Base-by-base conservation (phyloP, 2,113 vertebrate genomes). In the Saguinus imperator region DNA sequence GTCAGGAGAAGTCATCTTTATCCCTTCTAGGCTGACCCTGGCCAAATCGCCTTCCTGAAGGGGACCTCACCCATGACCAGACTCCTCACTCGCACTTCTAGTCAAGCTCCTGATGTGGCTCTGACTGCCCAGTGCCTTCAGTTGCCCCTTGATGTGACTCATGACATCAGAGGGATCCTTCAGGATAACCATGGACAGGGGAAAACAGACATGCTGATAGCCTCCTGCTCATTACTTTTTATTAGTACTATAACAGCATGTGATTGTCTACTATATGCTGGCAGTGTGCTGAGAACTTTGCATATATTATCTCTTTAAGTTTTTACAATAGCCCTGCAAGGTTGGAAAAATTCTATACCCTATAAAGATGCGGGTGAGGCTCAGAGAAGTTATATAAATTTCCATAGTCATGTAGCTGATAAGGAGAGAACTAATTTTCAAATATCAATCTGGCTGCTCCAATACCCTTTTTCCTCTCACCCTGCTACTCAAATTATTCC, bases 191-290 rank as follows among this genome's bases (percentile, higher is more conserved):
- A 1, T 35, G 32, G 45, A 48, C 40, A 48, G 45, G 75, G 55
- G 40, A 66, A 79, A 64, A 35, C 43, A 27, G 80, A 25, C 84
- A 81, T 66, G 23, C 8, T 17, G 88, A 84, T 92, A 83, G 80
- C 89, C 83, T 57, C 73, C 40, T 84, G 75, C 90, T 87, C 25
- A 10, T 91, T 68, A 23, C 68, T 57, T 87, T 97, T 87, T 88
- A 93, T 86, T 91, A 82, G 37, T 73, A 40, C 66, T 52, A 11
- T 72, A 91, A 70, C 45, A 77, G 85, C 82, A 17, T 91, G 25
- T 85, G 73, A 68, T 94, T 64, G 37, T 81, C 93, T 79, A 37
- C 89, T 50, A 1, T 17, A 75, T 87, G 75, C 79, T 73, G 27
- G 86, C 40, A 70, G 66, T 76, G 52, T 70, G 43, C 58, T 35